Evolutionary conservation across 30 jellyfish, hydroid and myxozoan species (phyloP).

Genomic region (Chironex yamaguchii): DNA sequence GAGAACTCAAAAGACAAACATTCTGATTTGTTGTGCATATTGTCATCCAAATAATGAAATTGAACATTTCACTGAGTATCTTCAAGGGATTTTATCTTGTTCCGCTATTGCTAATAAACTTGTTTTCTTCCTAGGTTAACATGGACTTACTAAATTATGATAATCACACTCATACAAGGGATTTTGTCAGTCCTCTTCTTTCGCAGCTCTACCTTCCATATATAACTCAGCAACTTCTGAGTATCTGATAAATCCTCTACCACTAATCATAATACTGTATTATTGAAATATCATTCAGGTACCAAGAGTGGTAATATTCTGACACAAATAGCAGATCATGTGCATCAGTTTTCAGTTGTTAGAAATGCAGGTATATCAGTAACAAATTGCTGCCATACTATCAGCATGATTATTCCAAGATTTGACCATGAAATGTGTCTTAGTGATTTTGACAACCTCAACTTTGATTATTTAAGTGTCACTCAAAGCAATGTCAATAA

Average conservation of each 20-base stretch:
- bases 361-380: slow-evolving; percentile 34
- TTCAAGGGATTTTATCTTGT: not conserved
- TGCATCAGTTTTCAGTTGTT: slow-evolving; percentile 35
- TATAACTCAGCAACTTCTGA: slow-evolving; percentile 34
- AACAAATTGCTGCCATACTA: not conserved
- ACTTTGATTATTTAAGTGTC: slow-evolving; percentile 9
- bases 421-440: slow-evolving; percentile 1
- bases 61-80: not conserved
- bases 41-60: not conserved
- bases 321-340: slow-evolving; percentile 45
- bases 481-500: not conserved
- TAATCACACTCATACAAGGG: not conserved
- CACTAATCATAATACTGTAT: slow-evolving; percentile 51
- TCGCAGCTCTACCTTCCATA: slow-evolving; percentile 58
- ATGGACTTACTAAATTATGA: not conserved
- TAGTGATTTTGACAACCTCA: slow-evolving; percentile 8
- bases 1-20: slow-evolving; percentile 16
- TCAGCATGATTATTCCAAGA: slow-evolving; percentile 46
- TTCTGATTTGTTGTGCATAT: slow-evolving; percentile 45
- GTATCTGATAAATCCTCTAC: slow-evolving; percentile 63
- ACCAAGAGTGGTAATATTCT: slow-evolving; percentile 58
- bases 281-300: slow-evolving; percentile 18
- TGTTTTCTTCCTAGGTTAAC: not conserved
- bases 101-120: not conserved
- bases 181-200: slow-evolving; percentile 38